Conservation (phyloP, 2,888 invertebrate genomes). For the Caradrina clavipalpis region DNA sequence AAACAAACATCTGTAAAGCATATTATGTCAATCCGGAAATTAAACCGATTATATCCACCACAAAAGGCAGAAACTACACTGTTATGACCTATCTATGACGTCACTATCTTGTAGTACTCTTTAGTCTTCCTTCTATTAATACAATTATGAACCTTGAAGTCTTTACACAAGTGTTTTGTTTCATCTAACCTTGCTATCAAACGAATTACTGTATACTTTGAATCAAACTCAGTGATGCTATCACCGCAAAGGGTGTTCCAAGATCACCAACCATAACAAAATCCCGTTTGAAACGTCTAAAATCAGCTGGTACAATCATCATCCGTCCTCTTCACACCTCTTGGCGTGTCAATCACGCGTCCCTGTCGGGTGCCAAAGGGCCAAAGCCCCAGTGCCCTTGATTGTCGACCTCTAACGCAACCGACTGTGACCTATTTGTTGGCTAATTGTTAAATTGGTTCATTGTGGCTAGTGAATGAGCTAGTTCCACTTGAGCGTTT, state of each 20-base stretch:
- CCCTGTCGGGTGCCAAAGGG: constrained; percentile 66
- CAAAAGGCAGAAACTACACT: constrained; percentile 7
- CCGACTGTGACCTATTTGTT: constrained; percentile 77
- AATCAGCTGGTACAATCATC: constrained; percentile 65
- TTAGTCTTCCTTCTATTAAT: neutral
- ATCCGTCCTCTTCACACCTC: constrained; percentile 58
- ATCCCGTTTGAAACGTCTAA: constrained; percentile 30
- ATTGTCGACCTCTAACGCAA: constrained; percentile 70
- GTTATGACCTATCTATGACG: constrained; percentile 1
- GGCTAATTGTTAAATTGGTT: constrained; percentile 65
- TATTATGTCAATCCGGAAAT: constrained; percentile 19
- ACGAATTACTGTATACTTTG: neutral
- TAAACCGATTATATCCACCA: constrained; percentile 6
- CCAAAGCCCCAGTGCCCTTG: constrained; percentile 79
- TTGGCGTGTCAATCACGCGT: constrained; percentile 51
- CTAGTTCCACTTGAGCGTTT: constrained; percentile 32
- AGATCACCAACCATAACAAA: constrained; percentile 44
- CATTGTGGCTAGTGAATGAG: constrained; percentile 32
- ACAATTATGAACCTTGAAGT: neutral
- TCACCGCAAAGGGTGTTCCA: constrained; percentile 5
- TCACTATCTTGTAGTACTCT: neutral
- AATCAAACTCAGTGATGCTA: neutral
- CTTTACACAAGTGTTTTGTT: constrained; percentile 4
- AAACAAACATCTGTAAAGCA: constrained; percentile 22
- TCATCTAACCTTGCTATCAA: no score